phyloP scores from a whole-genome alignment of 2,113 vertebrate genomes.

The Prionailurus viverrinus region DNA sequence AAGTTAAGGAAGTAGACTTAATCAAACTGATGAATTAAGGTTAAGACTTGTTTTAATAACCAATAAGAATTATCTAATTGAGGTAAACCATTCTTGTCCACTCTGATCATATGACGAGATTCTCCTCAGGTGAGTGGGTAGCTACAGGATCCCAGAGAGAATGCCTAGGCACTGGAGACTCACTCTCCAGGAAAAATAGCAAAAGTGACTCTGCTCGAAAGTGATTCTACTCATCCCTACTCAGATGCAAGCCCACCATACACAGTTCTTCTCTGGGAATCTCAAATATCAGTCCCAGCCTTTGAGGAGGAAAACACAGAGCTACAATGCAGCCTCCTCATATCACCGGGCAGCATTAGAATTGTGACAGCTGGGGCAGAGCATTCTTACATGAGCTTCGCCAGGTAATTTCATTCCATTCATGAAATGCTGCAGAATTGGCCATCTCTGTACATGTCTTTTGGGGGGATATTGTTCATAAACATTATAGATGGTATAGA shows the following conservation, averaged over 20 bases:
- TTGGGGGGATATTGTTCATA: background rate
- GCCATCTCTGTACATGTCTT: background rate
- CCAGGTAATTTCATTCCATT: background rate
- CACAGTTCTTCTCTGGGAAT: background rate
- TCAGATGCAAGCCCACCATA: background rate
- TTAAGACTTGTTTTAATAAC: conserved; percentile 7
- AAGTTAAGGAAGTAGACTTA: background rate
- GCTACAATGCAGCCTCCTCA: background rate
- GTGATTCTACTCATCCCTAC: background rate
- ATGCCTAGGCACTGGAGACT: background rate
- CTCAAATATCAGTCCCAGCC: background rate
- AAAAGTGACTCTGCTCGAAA: background rate
- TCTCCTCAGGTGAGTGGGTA: background rate
- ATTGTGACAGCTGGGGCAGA: background rate
- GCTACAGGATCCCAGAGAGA: background rate
- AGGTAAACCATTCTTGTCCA: background rate
- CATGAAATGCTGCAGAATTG: background rate
- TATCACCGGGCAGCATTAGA: background rate
- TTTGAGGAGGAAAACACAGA: background rate
- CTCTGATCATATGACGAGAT: background rate
- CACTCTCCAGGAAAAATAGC: background rate
- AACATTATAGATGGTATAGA: background rate
- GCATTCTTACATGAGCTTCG: background rate
- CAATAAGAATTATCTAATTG: background rate
- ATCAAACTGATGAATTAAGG: background rate